Evolutionary conservation across 2,113 vertebrate species (phyloP), one percentile per base, ranked within the genome.

Genomic region (Nyctereutes procyonoides): DNA sequence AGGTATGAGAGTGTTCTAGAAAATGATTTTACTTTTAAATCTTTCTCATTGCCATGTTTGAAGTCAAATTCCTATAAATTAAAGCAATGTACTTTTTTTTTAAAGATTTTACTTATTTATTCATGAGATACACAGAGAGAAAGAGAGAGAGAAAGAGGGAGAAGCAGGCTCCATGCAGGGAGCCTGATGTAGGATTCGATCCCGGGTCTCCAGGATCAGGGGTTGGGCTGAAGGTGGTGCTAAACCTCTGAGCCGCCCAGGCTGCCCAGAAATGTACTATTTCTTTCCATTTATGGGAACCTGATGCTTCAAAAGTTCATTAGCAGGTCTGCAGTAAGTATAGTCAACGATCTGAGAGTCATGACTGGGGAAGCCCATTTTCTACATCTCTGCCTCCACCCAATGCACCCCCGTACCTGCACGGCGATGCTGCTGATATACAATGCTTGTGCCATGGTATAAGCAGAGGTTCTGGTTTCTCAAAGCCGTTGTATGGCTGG

Each of bases 51-150:
- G 92, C 76, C 63, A 65, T 96, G 71, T 94, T 96, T 97, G 94
- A 95, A 96, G 96, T 95, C 88, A 88, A 35, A 88, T 97, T 97
- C 92, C 96, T 95, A 80, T 96, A 98, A 98, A 82, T 96, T 55
- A 92, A 97, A 92, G 96, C 76, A 82, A 77, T 63, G 10, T 7
- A 58, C 77, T 82, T 30, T 55, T 38, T 9, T 2, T 2, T 8
- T 13, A 7, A 43, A 43, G 43, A 43, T 43, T 43, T 43, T 43
- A 43, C 7, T 43, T 43, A 43, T 43, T 43, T 43, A 43, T 43
- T 43, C 43, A 43, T 43, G 43, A 43, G 43, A 43, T 43, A 43
- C 43, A 43, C 43, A 43, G 43, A 43, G 43, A 43, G 43, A 43
- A 43, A 43, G 43, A 43, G 43, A 43, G 43, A 43, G 43, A 43